phyloP scores from a whole-genome alignment of 1,140 invertebrate species.

The Zaprionus nigranus region DNA sequence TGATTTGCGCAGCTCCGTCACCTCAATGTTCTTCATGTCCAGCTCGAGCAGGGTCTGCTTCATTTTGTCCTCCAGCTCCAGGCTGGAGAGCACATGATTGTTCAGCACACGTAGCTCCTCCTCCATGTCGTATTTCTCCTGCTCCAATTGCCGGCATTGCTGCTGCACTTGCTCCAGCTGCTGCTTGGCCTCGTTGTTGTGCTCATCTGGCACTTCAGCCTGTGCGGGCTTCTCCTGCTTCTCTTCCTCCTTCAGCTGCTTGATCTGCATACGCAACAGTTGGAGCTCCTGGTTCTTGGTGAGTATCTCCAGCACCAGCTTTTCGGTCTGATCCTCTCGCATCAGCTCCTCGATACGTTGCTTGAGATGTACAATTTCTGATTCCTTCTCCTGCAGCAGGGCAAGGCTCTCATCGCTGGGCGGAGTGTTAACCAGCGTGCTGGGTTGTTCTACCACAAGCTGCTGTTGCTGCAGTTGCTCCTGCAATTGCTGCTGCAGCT shows the following conservation, averaged over 20 bases:
- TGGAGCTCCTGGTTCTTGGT: constrained; percentile 83
- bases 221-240: constrained; percentile 10
- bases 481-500: constrained; percentile 11
- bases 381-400: constrained; percentile 74
- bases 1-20: constrained; percentile 69
- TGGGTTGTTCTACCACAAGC: constrained; percentile 10
- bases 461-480: constrained; percentile 9
- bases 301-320: constrained; percentile 78
- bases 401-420: constrained; percentile 58
- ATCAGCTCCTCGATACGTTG: constrained; percentile 84
- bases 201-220: constrained; percentile 1
- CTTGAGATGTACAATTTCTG: constrained; percentile 84
- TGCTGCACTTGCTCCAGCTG: constrained; percentile 2
- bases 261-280: constrained; percentile 66
- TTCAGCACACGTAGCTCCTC: constrained; percentile 81
- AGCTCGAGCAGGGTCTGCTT: constrained; percentile 72
- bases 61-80: constrained; percentile 80
- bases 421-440: neutral
- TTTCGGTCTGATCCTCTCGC: constrained; percentile 82
- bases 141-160: constrained; percentile 47
- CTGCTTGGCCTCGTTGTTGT: neutral
- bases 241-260: constrained; percentile 66
- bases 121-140: constrained; percentile 79
- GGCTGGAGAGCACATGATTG: constrained; percentile 76
- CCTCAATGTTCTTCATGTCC: constrained; percentile 80